phyloP scores from a whole-genome alignment of 2,888 invertebrate species.

The Coenonympha arcania region DNA sequence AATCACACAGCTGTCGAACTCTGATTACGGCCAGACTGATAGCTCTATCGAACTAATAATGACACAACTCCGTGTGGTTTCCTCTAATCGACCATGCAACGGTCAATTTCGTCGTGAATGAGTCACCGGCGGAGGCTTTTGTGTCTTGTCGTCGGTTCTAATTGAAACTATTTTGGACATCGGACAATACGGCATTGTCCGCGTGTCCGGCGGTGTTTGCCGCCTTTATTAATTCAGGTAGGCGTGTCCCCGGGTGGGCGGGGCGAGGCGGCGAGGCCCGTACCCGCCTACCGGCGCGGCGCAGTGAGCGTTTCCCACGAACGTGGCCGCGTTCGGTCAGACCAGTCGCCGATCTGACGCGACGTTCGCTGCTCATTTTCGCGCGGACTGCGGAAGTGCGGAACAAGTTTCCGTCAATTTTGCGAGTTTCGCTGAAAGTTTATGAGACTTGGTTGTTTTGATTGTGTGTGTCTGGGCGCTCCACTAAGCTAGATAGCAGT shows the following conservation, averaged over 20 bases:
- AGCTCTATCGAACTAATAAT: constrained; percentile 12
- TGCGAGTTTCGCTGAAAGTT: constrained; percentile 21
- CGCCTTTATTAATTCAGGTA: constrained; percentile 71
- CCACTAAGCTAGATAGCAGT: constrained; percentile 20
- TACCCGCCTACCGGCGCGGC: constrained; percentile 47
- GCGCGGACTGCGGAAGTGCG: constrained; percentile 37
- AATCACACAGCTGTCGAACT: not conserved
- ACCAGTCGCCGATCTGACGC: constrained; percentile 64
- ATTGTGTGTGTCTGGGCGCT: constrained; percentile 12
- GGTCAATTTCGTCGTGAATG: constrained; percentile 64
- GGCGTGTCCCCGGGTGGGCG: constrained; percentile 61
- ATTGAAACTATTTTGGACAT: constrained; percentile 73
- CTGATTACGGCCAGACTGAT: not conserved
- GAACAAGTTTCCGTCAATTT: constrained; percentile 40
- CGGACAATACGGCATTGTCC: constrained; percentile 72
- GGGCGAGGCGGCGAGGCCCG: constrained; percentile 43
- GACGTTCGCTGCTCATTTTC: constrained; percentile 55
- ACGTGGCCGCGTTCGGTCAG: constrained; percentile 28
- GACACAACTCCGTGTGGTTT: constrained; percentile 20
- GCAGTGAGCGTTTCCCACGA: constrained; percentile 33
- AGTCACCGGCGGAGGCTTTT: constrained; percentile 61
- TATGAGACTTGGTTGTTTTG: constrained; percentile 14
- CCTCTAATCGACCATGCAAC: constrained; percentile 45
- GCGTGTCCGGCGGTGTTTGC: constrained; percentile 72
- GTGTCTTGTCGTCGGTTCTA: constrained; percentile 66